Evolutionary conservation across 2,888 invertebrate species (phyloP), one percentile per base, ranked within the genome.

Genomic region (Papilio elwesi): DNA sequence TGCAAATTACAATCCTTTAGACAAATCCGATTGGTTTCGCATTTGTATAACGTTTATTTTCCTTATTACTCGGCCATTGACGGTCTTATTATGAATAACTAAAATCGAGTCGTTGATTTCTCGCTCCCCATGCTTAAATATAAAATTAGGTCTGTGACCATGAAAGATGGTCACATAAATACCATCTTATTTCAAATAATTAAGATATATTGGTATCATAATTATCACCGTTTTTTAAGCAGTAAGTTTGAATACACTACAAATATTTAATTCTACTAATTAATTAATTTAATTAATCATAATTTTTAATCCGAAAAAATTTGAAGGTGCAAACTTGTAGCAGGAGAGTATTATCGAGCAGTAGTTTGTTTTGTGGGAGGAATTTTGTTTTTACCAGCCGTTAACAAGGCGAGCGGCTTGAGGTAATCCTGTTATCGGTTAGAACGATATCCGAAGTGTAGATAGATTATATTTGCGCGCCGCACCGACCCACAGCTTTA

Each of bases 351-450:
- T 87, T 81, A 78, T 74, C 73, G 78, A 86, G 84, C 80, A 74
- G 79, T 80, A 82, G 84, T 84, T 82, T 83, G 80, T 82, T 81
- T 85, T 84, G 85, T 86, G 82, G 85, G 82, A 87, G 69, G 43
- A 73, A 90, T 90, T 90, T 90, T 82, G 86, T 87, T 87, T 88
- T 90, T 90, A 85, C 82, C 83, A 84, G 85, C 0, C 0, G 43
- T 7, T 83, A 87, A 86, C 86, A 85, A 85, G 76, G 75, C 81
- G 83, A 84, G 85, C 85, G 88, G 86, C 43, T 88, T 83, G 85
- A 83, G 82, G 84, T 91, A 91, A 92, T 91, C 89, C 87, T 85
- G 88, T 92, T 92, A 91, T 90, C 88, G 88, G 84, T 80, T 81
- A 62, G 68, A 69, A 57, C 84, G 85, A 87, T 89, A 89, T 87